These are phyloP conservation scores for Andrena minutula DNA, from an alignment of 2,888 invertebrate species.

Conservation along the genomic window DNA sequence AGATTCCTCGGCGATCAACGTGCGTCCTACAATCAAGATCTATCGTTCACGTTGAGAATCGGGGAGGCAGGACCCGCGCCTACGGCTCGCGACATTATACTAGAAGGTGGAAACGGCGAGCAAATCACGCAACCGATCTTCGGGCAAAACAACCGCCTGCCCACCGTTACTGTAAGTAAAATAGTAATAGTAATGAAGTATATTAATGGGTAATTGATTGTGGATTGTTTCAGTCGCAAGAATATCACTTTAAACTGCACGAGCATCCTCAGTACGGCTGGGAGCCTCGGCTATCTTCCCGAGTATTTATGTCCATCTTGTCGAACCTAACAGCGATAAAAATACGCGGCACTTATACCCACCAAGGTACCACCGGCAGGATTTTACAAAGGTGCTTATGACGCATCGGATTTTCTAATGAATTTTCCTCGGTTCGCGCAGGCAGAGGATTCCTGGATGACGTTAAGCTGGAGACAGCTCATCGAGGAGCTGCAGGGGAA, in stretches of 20 bases:
- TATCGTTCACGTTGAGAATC: conserved; percentile 95
- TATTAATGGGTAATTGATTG: conserved; percentile 1
- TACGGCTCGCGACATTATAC: conserved; percentile 93
- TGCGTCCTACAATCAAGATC: conserved; percentile 96
- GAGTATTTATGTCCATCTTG: conserved; percentile 96
- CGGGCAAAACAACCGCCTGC: conserved; percentile 95
- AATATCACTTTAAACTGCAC: conserved; percentile 94
- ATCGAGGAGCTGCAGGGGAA: conserved; percentile 91
- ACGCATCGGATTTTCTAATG: neutral
- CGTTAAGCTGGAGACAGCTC: conserved; percentile 95
- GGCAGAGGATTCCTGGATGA: conserved; percentile 95
- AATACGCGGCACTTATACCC: conserved; percentile 96
- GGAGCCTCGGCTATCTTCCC: conserved; percentile 95
- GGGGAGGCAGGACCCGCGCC: conserved; percentile 93
- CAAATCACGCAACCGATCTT: conserved; percentile 96
- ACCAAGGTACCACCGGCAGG: conserved; percentile 87
- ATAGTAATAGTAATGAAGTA: neutral
- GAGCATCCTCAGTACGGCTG: conserved; percentile 97
- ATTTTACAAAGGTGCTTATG: neutral
- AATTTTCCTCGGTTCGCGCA: conserved; percentile 64
- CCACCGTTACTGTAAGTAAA: conserved; percentile 88
- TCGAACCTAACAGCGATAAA: conserved; percentile 97
- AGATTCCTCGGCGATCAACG: conserved; percentile 96
- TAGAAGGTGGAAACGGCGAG: conserved; percentile 93
- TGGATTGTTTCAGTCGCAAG: conserved; percentile 87